Base-by-base conservation (phyloP, 2,113 vertebrate genomes). In the Actinemys pallida region DNA sequence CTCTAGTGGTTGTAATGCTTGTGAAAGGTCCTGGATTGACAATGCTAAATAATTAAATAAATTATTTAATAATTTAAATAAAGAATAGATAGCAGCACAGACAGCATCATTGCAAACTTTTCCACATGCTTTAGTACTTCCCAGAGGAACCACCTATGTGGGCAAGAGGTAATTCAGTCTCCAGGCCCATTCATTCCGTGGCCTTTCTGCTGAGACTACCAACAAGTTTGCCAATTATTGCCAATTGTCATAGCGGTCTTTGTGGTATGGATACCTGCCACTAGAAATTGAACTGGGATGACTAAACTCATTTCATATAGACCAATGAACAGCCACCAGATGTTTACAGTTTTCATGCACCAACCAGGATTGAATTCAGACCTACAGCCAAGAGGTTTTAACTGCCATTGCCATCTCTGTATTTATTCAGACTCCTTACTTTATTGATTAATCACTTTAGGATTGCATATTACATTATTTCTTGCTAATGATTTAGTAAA, bases 161-260 rank as follows among this genome's bases (percentile, higher is more conserved):
- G 81, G 69, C 62, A 91, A 92, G 89, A 87, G 49, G 53, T 62
- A 72, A 84, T 20, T 3, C 3, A 76, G 13, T 80, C 54, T 50
- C 90, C 95, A 91, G 83, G 2, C 83, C 79, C 91, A 29, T 81
- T 89, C 14, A 4, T 87, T 88, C 90, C 27, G 62, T 45, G 89
- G 62, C 54, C 45, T 93, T 93, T 86, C 72, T 93, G 72, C 79
- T 84, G 80, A 88, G 69, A 27, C 78, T 84, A 88, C 42, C 82
- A 86, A 22, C 62, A 87, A 16, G 3, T 75, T 90, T 93, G 86
- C 59, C 57, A 89, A 65, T 83, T 86, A 69, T 2, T 94, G 27
- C 79, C 79, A 22, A 56, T 95, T 92, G 35, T 93, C 47, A 20
- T 72, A 82, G 82, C 76, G 79, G 14, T 45, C 50, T 86, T 72